Evolutionary conservation across 2,888 invertebrate genomes (phyloP), one percentile per base, ranked within the genome.

Genomic region (Cephus spinipes): DNA sequence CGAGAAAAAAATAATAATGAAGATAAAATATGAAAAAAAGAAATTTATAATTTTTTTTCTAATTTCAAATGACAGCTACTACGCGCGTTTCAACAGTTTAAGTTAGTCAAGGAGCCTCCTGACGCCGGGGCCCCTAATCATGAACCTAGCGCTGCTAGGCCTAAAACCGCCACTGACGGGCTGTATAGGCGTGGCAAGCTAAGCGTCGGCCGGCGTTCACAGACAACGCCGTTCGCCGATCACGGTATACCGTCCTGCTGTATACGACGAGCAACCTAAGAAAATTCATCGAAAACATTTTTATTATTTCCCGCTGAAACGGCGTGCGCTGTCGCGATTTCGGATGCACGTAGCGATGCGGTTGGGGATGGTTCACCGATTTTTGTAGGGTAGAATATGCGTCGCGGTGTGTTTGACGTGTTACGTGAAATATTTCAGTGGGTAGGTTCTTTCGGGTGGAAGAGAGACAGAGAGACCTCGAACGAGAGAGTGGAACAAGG

Each of bases 231-330:
- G 71, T 31, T 71, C 71, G 71, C 71, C 71, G 71, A 71, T 71
- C 71, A 15, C 71, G 71, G 31, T 33, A 33, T 71, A 33, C 33
- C 71, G 71, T 71, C 83, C 76, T 81, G 73, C 77, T 82, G 55
- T 79, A 85, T 79, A 80, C 82, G 83, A 34, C 79, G 34, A 32
- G 83, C 84, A 83, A 83, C 87, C 82, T 83, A 90, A 90, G 90
- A 89, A 88, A 89, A 89, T 89, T 89, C 89, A 89, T 85, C 87
- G 84, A 76, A 85, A 89, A 89, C 85, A 88, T 88, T 89, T 89
- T 89, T 83, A 84, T 84, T 83, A 78, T 78, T 78, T 76, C 73
- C 75, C 23, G n/a, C 69, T 74, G 32, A 76, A 78, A 71, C 76
- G 68, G 11, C 73, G 33, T 6, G 15, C 71, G 35, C 33, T 68